These are phyloP conservation scores for Drosophila anceps DNA, from an alignment of 2,888 invertebrate species.

Conservation along the genomic window DNA sequence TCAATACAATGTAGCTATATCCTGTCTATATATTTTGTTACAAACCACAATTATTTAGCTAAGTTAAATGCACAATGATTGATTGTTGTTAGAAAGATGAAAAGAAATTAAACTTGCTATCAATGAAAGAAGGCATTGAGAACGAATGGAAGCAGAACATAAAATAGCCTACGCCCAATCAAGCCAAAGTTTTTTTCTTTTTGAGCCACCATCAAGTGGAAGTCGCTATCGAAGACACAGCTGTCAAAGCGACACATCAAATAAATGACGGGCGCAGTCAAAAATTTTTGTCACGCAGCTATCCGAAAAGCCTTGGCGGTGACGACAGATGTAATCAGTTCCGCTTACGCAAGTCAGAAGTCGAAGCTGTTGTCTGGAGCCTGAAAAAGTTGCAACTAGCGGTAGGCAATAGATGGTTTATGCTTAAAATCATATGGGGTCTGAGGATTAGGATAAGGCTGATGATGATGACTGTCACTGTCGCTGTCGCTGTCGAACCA, in stretches of 20 bases:
- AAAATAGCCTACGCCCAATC: slow-evolving; percentile 15
- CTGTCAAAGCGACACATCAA: slow-evolving; percentile 69
- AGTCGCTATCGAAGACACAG: slow-evolving; percentile 62
- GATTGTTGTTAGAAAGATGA: slow-evolving; percentile 52
- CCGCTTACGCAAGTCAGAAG: slow-evolving; percentile 73
- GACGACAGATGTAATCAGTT: slow-evolving; percentile 73
- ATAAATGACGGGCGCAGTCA: slow-evolving; percentile 69
- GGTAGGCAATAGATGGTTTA: slow-evolving; percentile 47
- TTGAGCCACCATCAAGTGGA: slow-evolving; percentile 32
- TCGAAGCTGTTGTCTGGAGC: slow-evolving; percentile 19
- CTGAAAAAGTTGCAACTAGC: slow-evolving; percentile 62
- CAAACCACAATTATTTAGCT: slow-evolving; percentile 34
- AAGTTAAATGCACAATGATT: slow-evolving; percentile 59
- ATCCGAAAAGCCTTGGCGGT: slow-evolving; percentile 28
- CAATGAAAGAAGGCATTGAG: slow-evolving; percentile 55
- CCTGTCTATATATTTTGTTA: background rate
- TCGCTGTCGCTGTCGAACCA: slow-evolving; percentile 35
- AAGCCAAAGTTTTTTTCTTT: slow-evolving; percentile 9
- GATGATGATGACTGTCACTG: slow-evolving; percentile 69
- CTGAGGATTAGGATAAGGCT: slow-evolving; percentile 29
- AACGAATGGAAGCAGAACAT: slow-evolving; percentile 38
- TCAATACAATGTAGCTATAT: background rate
- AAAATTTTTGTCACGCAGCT: slow-evolving; percentile 77
- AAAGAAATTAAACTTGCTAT: slow-evolving; percentile 28
- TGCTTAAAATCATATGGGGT: slow-evolving; percentile 36